Evolutionary conservation across 2,113 vertebrate species (phyloP).

Genomic region (Gavia stellata): DNA sequence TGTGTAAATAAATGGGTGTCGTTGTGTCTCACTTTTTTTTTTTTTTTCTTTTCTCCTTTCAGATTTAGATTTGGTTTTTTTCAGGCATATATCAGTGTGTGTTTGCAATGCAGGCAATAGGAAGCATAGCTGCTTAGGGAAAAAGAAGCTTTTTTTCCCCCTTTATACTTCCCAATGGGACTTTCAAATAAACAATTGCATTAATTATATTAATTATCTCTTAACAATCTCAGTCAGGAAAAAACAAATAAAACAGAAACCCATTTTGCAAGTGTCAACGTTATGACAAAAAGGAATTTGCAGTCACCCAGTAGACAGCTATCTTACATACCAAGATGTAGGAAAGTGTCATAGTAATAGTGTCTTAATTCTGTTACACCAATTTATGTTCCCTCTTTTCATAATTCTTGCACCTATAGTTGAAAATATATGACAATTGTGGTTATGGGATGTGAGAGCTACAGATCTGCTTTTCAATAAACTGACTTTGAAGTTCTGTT

Average conservation of each 20-base stretch:
- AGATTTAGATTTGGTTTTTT: conserved; percentile 53
- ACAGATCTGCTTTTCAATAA: conserved; percentile 33
- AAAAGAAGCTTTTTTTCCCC: background rate
- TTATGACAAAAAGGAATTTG: conserved; percentile 39
- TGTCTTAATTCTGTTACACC: background rate
- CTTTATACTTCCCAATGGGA: background rate
- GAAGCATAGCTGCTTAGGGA: background rate
- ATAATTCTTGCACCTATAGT: background rate
- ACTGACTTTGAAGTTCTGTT: conserved; percentile 59
- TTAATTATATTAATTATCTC: conserved; percentile 39
- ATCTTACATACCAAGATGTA: background rate
- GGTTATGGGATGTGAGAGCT: background rate
- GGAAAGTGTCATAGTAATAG: background rate
- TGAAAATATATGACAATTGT: background rate
- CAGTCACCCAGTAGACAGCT: background rate
- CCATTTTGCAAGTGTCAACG: conserved; percentile 17
- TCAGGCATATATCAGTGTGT: background rate
- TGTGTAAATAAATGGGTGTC: conserved; percentile 53
- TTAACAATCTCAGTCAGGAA: background rate
- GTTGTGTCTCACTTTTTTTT: conserved; percentile 17
- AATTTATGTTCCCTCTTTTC: background rate
- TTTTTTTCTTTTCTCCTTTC: background rate
- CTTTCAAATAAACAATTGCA: conserved; percentile 30
- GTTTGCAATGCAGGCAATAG: background rate
- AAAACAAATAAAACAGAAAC: background rate